Evolutionary conservation across 30 jellyfish, hydroid and myxozoan species (phyloP).

Genomic region (Hydractinia symbiolongicarpus): DNA sequence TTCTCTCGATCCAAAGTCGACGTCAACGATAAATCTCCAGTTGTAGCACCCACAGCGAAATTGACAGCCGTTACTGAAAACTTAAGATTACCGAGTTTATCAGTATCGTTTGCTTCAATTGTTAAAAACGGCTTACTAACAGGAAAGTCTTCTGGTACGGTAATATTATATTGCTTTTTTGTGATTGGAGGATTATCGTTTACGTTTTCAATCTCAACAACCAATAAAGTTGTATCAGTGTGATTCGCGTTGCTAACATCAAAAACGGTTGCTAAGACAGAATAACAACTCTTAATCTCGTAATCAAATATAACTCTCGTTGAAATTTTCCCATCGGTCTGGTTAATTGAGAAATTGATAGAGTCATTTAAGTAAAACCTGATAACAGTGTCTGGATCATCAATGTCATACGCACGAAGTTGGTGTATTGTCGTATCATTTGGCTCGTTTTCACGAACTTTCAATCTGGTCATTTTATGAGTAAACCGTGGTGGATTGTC

Average conservation of each 20-base stretch:
- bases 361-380: background rate
- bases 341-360: background rate
- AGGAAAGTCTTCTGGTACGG: background rate
- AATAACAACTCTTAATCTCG: background rate
- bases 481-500: conserved; percentile 12
- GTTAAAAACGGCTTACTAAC: background rate
- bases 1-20: conserved; percentile 20
- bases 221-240: background rate
- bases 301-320: background rate
- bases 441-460: conserved; percentile 5
- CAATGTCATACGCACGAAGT: background rate
- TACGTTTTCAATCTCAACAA: background rate
- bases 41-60: conserved; percentile 1
- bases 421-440: background rate
- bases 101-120: background rate
- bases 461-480: background rate
- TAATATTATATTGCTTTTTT: background rate
- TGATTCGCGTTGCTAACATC: background rate
- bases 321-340: background rate
- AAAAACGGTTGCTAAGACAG: background rate
- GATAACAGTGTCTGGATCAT: background rate
- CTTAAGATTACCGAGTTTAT: background rate
- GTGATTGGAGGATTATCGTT: conserved; percentile 2
- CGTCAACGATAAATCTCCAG: background rate
- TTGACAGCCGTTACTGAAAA: background rate